These are phyloP conservation scores for Oligia strigilis DNA, from an alignment of 2,888 invertebrate genomes.

Conservation along the genomic window DNA sequence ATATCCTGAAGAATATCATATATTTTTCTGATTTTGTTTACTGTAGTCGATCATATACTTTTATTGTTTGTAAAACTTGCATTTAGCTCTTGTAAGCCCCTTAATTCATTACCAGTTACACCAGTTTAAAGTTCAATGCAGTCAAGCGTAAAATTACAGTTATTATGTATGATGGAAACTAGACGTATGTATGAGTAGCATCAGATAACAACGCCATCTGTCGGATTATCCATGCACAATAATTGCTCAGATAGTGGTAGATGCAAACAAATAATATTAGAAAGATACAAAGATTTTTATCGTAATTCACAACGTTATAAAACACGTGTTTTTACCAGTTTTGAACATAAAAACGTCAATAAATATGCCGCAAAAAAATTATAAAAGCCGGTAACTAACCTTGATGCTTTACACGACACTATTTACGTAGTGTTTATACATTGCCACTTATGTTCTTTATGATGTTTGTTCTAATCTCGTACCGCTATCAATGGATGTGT, in stretches of 20 bases:
- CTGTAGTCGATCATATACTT: no score
- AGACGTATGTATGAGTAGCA: background rate
- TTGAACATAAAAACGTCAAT: background rate
- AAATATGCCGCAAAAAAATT: slow-evolving; percentile 14
- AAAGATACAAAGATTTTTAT: background rate
- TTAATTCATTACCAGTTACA: no score
- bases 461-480: slow-evolving; percentile 37
- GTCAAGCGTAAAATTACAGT: slow-evolving; percentile 17
- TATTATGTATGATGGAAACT: background rate
- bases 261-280: no score
- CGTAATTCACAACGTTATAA: background rate
- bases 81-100: no score
- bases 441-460: slow-evolving; percentile 7
- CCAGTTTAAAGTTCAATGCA: slow-evolving; percentile 15
- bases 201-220: slow-evolving; percentile 28
- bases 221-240: background rate
- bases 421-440: slow-evolving; percentile 26
- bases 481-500: slow-evolving; percentile 37
- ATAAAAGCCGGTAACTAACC: slow-evolving; percentile 23
- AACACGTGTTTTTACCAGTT: background rate
- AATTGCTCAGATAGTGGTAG: background rate
- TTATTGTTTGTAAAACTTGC: no score
- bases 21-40: no score
- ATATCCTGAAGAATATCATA: no score
- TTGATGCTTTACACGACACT: slow-evolving; percentile 12